Conservation (phyloP, 2,888 invertebrate genomes). For the Anthoptus insignis region DNA sequence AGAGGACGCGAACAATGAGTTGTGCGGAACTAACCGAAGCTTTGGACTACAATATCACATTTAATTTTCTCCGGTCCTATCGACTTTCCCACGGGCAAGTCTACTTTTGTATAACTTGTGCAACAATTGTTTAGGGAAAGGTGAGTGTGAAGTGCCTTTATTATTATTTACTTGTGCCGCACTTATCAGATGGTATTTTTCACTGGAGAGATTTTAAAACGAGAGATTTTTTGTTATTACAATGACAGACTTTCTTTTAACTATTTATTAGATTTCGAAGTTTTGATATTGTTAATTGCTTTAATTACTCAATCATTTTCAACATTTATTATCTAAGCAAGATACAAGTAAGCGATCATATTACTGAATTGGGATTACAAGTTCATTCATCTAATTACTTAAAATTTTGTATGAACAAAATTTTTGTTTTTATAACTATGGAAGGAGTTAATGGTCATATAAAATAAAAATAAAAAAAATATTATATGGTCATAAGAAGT, state of each 20-base stretch:
- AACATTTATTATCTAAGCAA: no score
- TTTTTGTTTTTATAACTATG: no score
- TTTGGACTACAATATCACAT: conserved; percentile 61
- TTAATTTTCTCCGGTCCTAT: conserved; percentile 52
- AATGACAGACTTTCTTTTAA: conserved; percentile 18
- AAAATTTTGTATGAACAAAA: no score
- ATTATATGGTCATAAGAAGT: no score
- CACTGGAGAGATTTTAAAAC: conserved; percentile 7
- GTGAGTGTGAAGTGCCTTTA: conserved; percentile 61
- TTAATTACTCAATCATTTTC: neutral
- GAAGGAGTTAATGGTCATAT: no score
- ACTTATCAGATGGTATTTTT: conserved; percentile 28
- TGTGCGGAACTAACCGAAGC: conserved; percentile 47
- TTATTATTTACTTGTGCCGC: conserved; percentile 43
- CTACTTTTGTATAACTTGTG: conserved; percentile 57
- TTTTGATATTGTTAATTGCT: conserved; percentile 6
- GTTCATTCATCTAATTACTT: no score
- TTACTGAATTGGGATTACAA: no score
- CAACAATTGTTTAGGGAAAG: conserved; percentile 72
- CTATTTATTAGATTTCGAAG: neutral
- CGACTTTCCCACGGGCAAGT: conserved; percentile 66
- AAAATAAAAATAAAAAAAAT: no score
- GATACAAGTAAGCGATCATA: no score
- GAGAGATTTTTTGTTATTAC: neutral
- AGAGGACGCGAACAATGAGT: conserved; percentile 52